Evolutionary conservation across 2,113 vertebrate species (phyloP), one percentile per base, ranked within the genome.

Genomic region (Chrysochloris asiatica): DNA sequence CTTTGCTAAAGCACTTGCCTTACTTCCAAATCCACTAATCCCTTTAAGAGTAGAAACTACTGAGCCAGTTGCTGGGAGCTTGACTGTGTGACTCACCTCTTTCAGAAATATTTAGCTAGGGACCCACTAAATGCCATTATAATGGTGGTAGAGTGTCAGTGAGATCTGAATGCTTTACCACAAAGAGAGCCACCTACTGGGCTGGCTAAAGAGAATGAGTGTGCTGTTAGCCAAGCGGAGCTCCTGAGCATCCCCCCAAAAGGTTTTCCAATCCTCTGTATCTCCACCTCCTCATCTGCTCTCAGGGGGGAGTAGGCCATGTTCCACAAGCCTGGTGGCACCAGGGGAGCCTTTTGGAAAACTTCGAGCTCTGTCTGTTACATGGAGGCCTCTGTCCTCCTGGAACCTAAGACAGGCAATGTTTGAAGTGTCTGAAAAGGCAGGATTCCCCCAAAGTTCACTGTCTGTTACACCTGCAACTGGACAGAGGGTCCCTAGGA

Each of bases 161-260:
- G 48, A 7, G 21, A 6, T 43, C 38, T 22, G 33, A 36, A 36
- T 36, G 21, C 65, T 3, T 14, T 16, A 67, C 6, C n/a, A 36
- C 17, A 21, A 36, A 67, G 65, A 65, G 38, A 89, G 89, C 87
- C 88, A 93, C 80, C 52, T 91, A 36, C 76, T 85, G 67, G 61
- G 69, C n/a, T 52, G 38, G 61, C 61, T 63, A 77, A 84, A 82
- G n/a, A 81, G 22, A 5, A 24, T 36, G 47, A 80, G 38, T 84
- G 33, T 59, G 63, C 45, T 41, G 47, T 54, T 67, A 71, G 76
- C 48, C 61, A 38, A 63, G 24, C 63, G 36, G 16, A 67, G 6
- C 56, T 77, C 38, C 19, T 30, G 36, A 47, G 24, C 12, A 7
- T 50, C 43, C 28, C 43, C 47, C n/a, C n/a, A n/a, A n/a, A 38